These are phyloP conservation scores for Trematocara marginatum DNA, from an alignment of 2,113 vertebrate species.

Conservation along the genomic window DNA sequence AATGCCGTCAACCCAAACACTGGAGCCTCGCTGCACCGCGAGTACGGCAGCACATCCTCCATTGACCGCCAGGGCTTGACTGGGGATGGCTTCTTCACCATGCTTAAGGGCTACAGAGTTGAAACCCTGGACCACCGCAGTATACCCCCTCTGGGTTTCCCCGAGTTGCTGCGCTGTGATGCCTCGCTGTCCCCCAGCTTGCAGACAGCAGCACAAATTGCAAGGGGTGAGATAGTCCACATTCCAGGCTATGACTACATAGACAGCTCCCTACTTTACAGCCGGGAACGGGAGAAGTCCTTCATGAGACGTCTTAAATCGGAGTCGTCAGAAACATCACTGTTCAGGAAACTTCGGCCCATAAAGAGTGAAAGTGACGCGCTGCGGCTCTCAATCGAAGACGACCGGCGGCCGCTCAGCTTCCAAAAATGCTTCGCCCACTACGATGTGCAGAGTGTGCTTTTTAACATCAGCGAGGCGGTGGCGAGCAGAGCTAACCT, in stretches of 20 bases:
- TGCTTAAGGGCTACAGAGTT: constrained; percentile 85
- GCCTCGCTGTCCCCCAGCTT: constrained; percentile 85
- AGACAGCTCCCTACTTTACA: constrained; percentile 80
- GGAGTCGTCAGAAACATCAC: constrained; percentile 84
- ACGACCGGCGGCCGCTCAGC: constrained; percentile 81
- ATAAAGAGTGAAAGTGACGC: constrained; percentile 89
- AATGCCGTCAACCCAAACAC: constrained; percentile 94
- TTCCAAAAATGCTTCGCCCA: constrained; percentile 95
- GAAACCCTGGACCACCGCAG: constrained; percentile 83
- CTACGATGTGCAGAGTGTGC: constrained; percentile 94
- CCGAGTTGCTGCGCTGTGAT: constrained; percentile 84
- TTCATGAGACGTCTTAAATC: constrained; percentile 87
- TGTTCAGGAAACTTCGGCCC: constrained; percentile 88
- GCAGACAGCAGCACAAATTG: constrained; percentile 89
- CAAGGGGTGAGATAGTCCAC: constrained; percentile 87
- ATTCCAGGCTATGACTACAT: constrained; percentile 88
- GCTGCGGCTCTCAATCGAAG: constrained; percentile 81
- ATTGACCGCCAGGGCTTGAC: constrained; percentile 90
- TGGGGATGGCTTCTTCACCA: constrained; percentile 86
- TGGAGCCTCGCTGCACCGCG: constrained; percentile 88
- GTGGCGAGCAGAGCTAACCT: constrained; percentile 83
- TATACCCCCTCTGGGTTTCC: constrained; percentile 77
- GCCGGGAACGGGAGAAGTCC: constrained; percentile 83
- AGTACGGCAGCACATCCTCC: constrained; percentile 96
- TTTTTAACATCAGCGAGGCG: constrained; percentile 94